A percentile compares a stretch with the other conserved stretches of the same genome.
phyloP scores from a whole-genome alignment of 64 coral and sea anemone species.

The Acropora tenuis region DNA sequence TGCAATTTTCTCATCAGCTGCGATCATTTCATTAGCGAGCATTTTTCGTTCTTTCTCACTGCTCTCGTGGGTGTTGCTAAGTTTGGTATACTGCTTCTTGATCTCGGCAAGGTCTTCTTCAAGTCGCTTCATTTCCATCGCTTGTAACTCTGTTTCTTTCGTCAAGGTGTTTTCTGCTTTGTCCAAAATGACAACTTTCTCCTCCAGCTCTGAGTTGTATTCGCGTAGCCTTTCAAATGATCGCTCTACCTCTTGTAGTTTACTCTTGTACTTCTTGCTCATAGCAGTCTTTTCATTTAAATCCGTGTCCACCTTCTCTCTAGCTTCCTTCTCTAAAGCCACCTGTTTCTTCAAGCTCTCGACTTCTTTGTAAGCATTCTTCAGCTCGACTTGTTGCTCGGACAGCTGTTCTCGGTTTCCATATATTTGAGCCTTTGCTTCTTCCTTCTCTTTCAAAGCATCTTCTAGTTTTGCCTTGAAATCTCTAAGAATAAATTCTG shows the following conservation, averaged over 20 bases:
- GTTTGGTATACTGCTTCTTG: constrained; percentile 45
- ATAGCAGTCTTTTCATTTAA: constrained; percentile 70
- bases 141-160: constrained; percentile 71
- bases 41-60: constrained; percentile 71
- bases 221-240: constrained; percentile 50
- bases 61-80: constrained; percentile 56
- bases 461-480: constrained; percentile 73
- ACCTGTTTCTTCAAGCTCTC: constrained; percentile 81
- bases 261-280: constrained; percentile 59
- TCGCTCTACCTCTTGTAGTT: constrained; percentile 72
- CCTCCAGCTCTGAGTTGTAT: constrained; percentile 62
- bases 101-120: constrained; percentile 53
- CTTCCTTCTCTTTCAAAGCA: constrained; percentile 77
- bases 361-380: constrained; percentile 67
- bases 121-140: constrained; percentile 72
- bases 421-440: constrained; percentile 61
- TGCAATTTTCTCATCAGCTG: constrained; percentile 67
- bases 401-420: constrained; percentile 57
- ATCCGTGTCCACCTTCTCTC: constrained; percentile 70
- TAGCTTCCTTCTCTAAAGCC: constrained; percentile 62
- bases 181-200: constrained; percentile 80
- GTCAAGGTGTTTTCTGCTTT: constrained; percentile 49
- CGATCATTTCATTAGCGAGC: constrained; percentile 61
- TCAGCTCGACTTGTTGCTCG: constrained; percentile 60
- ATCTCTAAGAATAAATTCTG: constrained; percentile 54